These are phyloP conservation scores for Trichogramma dendrolimi DNA, from an alignment of 2,888 invertebrate species.

Conservation along the genomic window DNA sequence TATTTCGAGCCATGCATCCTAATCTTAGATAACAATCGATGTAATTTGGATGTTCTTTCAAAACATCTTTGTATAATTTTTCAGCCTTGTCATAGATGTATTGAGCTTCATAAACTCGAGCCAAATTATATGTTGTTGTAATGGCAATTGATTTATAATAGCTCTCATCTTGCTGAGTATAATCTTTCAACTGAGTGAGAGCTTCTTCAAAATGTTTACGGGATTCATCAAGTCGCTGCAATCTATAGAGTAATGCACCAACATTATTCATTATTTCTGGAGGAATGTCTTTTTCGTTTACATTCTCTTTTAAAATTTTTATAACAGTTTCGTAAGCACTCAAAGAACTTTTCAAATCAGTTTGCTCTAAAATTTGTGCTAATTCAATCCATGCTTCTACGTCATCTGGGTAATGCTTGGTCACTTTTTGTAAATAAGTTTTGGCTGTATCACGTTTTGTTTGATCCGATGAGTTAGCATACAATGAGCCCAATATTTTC, in stretches of 20 bases:
- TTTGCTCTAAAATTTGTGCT: slow-evolving; percentile 94
- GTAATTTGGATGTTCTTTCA: slow-evolving; percentile 96
- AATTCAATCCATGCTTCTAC: slow-evolving; percentile 99
- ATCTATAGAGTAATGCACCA: slow-evolving; percentile 84
- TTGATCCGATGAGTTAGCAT: slow-evolving; percentile 84
- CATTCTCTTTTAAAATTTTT: slow-evolving; percentile 85
- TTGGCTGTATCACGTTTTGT: slow-evolving; percentile 89
- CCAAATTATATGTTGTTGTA: slow-evolving; percentile 93
- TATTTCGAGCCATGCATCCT: slow-evolving; percentile 97
- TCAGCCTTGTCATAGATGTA: slow-evolving; percentile 89
- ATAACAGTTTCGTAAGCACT: slow-evolving; percentile 92
- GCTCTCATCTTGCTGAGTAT: slow-evolving; percentile 79
- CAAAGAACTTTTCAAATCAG: slow-evolving; percentile 77
- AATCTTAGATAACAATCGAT: slow-evolving; percentile 86
- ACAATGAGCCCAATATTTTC: slow-evolving; percentile 96
- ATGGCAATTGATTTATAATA: slow-evolving; percentile 96
- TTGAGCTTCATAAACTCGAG: slow-evolving; percentile 85
- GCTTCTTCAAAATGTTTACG: slow-evolving; percentile 79
- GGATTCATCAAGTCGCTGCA: slow-evolving; percentile 82
- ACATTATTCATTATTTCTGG: slow-evolving; percentile 98
- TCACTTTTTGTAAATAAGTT: slow-evolving; percentile 88
- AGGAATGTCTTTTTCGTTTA: slow-evolving; percentile 83
- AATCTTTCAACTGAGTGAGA: slow-evolving; percentile 74
- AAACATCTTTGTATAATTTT: slow-evolving; percentile 90
- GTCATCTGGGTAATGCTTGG: slow-evolving; percentile 95